Evolutionary conservation across 2,113 vertebrate species (phyloP), one percentile per base, ranked within the genome.

Genomic region (Mustela nigripes): DNA sequence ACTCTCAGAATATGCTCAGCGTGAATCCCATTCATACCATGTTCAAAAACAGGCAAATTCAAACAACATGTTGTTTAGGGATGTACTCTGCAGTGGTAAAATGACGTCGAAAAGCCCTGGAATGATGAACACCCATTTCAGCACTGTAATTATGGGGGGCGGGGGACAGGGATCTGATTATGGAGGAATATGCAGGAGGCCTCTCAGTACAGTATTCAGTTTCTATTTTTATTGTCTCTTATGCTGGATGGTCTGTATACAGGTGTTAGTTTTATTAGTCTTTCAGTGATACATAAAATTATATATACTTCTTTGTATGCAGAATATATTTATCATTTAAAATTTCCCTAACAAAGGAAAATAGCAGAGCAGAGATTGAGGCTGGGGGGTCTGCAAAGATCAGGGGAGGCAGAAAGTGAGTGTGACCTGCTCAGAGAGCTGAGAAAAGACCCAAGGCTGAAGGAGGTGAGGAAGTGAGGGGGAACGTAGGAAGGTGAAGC

Each of bases 251-350:
- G 8, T 69, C 45, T 31, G 2, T 73, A 62, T 60, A 45, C 14
- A 78, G 10, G 9, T n/a, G 9, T 89, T 36, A 14, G n/a, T 69
- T 90, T 71, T 42, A 21, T 53, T 92, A 21, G 74, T 96, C 16
- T 84, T 91, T 91, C 73, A 78, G 36, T 81, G 31, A 53, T 4
- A 42, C 78, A 60, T 71, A 71, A 91, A 95, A 91, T 89, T 58
- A 33, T 56, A 79, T 58, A 9, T 1, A 74, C 28, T 82, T 92
- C 71, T 50, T 39, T 92, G 8, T 74, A 36, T 76, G 58, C 4
- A 16, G 60, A 65, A 85, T 73, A 0, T 67, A 5, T 56, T 36
- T 91, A 50, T 80, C 21, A 82, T 79, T 60, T 92, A 11, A 62
- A 78, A 21, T 39, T 45, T 82, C 73, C 67, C 86, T 60, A 86